phyloP scores from a whole-genome alignment of 1,140 invertebrate genomes.

The Ladona fulva region DNA sequence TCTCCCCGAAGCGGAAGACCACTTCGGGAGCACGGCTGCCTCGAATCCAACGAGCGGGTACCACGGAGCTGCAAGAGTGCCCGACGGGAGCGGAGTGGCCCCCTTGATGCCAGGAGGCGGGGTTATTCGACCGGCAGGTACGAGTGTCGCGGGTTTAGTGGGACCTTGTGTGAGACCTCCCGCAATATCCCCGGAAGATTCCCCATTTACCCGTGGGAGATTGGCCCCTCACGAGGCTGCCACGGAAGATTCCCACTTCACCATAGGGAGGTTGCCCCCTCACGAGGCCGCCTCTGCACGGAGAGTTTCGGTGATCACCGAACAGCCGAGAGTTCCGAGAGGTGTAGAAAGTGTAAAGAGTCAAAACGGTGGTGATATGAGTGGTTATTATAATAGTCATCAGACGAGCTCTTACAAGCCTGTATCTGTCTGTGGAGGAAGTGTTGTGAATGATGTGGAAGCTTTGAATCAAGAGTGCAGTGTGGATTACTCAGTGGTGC shows the following conservation, averaged over 20 bases:
- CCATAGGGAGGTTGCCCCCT: not conserved
- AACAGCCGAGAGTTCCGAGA: constrained; percentile 36
- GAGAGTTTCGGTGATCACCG: constrained; percentile 39
- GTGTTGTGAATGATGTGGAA: constrained; percentile 14
- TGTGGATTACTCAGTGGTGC: constrained; percentile 14
- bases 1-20: not conserved
- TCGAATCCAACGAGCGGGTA: not conserved
- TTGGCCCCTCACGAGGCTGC: too few relatives aligned
- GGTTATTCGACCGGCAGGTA: not conserved
- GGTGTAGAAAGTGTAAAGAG: constrained; percentile 8
- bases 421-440: constrained; percentile 4
- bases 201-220: too few relatives aligned
- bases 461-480: constrained; percentile 12
- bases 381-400: constrained; percentile 18
- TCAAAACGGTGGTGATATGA: constrained; percentile 13
- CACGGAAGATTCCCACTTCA: too few relatives aligned
- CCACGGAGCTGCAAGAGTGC: not conserved
- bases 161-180: not conserved
- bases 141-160: too few relatives aligned
- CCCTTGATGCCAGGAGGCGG: not conserved
- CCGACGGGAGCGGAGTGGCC: not conserved
- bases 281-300: constrained; percentile 3
- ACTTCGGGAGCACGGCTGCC: not conserved
- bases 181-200: too few relatives aligned
- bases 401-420: constrained; percentile 14